Evolutionary conservation across 2,113 vertebrate genomes (phyloP), one percentile per base, ranked within the genome.

Genomic region (Athene noctua): DNA sequence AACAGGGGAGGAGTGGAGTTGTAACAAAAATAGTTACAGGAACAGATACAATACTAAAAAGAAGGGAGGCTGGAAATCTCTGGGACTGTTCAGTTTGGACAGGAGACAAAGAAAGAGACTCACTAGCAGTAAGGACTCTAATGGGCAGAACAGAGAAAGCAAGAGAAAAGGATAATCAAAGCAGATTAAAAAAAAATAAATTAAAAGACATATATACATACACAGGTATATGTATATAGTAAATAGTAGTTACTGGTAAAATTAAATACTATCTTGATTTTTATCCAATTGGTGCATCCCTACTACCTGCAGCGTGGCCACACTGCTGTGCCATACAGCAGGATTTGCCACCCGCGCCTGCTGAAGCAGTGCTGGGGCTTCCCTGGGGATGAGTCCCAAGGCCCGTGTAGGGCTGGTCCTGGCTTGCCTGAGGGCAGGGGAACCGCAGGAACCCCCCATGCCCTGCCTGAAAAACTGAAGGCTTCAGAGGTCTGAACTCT

Each of bases 241-340:
- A 42, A 86, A 22, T 25, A 42, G 7, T 19, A 51, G 80, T 73
- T 47, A n/a, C 49, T 46, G 17, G 29, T 20, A 74, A 78, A n/a
- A 62, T 51, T 5, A 66, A 80, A 52, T 46, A 21, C 5, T 13
- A 2, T 11, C 75, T 81, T 71, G 11, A 46, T 54, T 83, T 86
- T 70, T 89, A 30, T 52, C 22, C 30, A 54, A 1, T 1, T 36
- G 32, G 13, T 55, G n/a, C 20, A 16, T 61, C 30, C 19, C 34
- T 88, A 7, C 17, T 25, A 23, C 32, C 9, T 47, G 44, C 12
- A 15, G 9, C 0, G 0, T 40, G 38, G 30, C 14, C 19, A 8
- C 3, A 1, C 13, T n/a, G 20, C 54, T 30, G 25, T 63, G n/a
- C 15, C 62, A 5, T 18, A 2, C 0, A 6, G 25, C 38, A 46